A percentile compares a stretch with the other conserved stretches of the same genome.
Conservation (phyloP, 2,797 vertebrate species). For the Tangara arthus region DNA sequence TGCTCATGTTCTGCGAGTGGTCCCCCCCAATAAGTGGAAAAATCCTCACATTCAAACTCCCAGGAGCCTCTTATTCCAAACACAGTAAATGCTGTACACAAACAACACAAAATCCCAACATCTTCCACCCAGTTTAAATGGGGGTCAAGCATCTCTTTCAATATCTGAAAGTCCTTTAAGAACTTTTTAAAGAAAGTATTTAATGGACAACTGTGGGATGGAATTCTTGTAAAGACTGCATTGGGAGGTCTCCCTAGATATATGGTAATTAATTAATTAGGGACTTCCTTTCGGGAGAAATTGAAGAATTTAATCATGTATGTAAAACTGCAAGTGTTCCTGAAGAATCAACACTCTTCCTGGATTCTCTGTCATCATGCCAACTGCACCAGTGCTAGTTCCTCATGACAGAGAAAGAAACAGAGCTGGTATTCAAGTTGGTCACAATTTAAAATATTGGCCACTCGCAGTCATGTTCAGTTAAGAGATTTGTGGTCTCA, state of each 20-base stretch:
- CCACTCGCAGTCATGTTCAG: background rate
- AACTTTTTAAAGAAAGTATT: background rate
- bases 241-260: background rate
- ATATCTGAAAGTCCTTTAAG: background rate
- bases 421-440: background rate
- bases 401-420: background rate
- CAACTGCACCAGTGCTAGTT: background rate
- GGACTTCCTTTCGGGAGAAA: background rate
- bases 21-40: rapidly evolving
- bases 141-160: background rate
- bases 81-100: background rate
- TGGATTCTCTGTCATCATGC: background rate
- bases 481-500: background rate
- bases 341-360: background rate
- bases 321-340: background rate
- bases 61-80: background rate
- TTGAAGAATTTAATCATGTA: background rate
- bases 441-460: background rate
- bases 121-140: background rate
- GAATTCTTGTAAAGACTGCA: background rate
- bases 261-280: background rate
- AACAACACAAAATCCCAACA: background rate
- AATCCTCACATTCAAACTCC: background rate
- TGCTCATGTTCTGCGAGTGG: background rate
- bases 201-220: background rate